These are phyloP conservation scores for Spinus olivaceus DNA, from an alignment of 2,797 vertebrate genomes.

Conservation along the genomic window DNA sequence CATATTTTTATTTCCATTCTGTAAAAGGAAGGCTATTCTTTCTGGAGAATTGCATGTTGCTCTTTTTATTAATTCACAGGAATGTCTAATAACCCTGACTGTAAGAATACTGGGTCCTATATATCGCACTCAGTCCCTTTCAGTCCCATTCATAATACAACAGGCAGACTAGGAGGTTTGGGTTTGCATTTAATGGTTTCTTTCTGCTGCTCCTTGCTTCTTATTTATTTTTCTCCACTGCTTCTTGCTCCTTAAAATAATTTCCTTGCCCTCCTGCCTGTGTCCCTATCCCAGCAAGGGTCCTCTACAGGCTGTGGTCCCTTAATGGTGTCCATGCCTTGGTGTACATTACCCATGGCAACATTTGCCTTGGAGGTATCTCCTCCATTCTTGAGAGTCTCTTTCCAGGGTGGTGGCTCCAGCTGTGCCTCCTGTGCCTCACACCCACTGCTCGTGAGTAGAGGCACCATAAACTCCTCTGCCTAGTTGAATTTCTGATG, in stretches of 20 bases:
- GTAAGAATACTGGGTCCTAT: background rate
- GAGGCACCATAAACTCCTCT: background rate
- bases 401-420: background rate
- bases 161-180: background rate
- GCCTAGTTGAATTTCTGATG: background rate
- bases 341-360: background rate
- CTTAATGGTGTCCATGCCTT: background rate
- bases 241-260: background rate
- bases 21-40: background rate
- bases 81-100: background rate
- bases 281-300: background rate
- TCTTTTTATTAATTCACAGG: background rate
- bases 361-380: fast-evolving
- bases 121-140: background rate
- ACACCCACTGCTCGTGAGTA: background rate
- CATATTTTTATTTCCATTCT: background rate
- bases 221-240: background rate
- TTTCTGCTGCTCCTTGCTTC: background rate
- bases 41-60: background rate
- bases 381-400: background rate
- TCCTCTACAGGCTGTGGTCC: background rate
- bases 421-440: background rate
- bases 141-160: background rate
- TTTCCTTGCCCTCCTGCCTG: background rate
- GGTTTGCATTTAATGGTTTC: background rate